Percentiles rank a stretch among this genome's conserved stretches.
Evolutionary conservation across 1,140 invertebrate genomes (phyloP).

Genomic region (Dendroctonus ponderosae): DNA sequence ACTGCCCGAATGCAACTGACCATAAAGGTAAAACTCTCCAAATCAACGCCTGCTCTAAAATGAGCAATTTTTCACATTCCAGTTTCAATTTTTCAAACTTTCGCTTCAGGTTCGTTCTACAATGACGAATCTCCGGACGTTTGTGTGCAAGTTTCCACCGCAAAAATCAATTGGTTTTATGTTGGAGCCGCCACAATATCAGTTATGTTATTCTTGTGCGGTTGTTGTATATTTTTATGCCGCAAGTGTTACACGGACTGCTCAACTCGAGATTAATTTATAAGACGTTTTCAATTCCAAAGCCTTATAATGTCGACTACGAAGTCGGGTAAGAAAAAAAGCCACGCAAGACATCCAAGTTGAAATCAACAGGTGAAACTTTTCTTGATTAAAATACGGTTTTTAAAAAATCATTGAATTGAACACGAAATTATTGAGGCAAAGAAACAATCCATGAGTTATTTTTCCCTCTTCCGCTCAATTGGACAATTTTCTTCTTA

Average conservation of each 20-base stretch:
- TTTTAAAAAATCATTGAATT: no score
- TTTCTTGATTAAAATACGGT: no score
- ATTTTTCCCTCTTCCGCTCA: no score
- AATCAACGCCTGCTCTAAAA: no score
- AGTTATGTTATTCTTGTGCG: conserved; percentile 51
- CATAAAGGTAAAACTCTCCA: conserved; percentile 38
- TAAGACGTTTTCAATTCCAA: conserved; percentile 31
- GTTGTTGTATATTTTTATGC: conserved; percentile 47
- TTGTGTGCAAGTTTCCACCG: conserved; percentile 54
- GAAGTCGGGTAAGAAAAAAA: conserved; percentile 12
- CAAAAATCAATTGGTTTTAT: conserved; percentile 57
- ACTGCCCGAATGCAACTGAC: conserved; percentile 69
- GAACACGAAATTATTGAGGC: no score
- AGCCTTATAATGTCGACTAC: conserved; percentile 33
- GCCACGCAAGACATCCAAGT: no score
- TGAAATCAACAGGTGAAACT: no score
- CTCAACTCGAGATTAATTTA: conserved; percentile 47
- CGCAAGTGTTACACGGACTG: conserved; percentile 47
- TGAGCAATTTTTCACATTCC: no score
- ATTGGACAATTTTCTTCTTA: conserved; percentile 6
- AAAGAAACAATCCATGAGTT: no score
- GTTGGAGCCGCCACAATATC: conserved; percentile 54
- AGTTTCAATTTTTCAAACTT: no score
- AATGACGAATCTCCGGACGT: conserved; percentile 67
- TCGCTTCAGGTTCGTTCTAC: conserved; percentile 51